These are phyloP conservation scores for Sternotherus odoratus DNA, from an alignment of 2,797 vertebrate species.

Conservation along the genomic window DNA sequence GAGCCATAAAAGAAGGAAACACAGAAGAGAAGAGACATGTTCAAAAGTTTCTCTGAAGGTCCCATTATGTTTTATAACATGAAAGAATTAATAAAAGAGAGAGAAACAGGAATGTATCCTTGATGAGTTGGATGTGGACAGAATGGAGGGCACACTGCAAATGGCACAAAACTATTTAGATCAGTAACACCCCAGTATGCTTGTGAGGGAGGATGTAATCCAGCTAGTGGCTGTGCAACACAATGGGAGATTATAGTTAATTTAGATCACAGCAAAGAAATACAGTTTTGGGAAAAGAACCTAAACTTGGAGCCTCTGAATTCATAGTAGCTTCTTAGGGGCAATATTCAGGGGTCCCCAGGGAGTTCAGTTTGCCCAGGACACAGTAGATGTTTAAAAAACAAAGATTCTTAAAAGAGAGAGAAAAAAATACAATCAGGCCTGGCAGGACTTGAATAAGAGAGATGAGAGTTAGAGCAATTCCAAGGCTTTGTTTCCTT, in stretches of 20 bases:
- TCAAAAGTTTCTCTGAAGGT: constrained; percentile 59
- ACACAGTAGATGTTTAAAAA: neutral
- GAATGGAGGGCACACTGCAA: neutral
- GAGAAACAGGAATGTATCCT: neutral
- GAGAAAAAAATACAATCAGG: neutral
- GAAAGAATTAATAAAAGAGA: constrained; percentile 63
- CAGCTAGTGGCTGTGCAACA: neutral
- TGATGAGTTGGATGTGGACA: neutral
- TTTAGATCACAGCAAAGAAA: neutral
- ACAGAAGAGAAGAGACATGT: constrained; percentile 52
- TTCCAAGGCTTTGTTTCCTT: neutral
- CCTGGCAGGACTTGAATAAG: neutral
- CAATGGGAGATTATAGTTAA: neutral
- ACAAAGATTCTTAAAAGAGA: neutral
- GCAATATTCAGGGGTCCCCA: fast-evolving
- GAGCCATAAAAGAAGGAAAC: constrained; percentile 68
- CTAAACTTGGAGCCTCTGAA: neutral
- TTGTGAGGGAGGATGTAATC: constrained; percentile 12
- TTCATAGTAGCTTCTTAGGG: neutral
- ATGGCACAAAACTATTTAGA: neutral
- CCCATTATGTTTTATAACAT: constrained; percentile 68
- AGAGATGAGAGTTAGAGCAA: neutral
- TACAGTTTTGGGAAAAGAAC: neutral
- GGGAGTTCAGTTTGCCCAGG: neutral
- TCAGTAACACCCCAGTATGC: constrained; percentile 1